These are phyloP conservation scores for Camponotus pennsylvanicus DNA, from an alignment of 1,140 invertebrate species.

Conservation along the genomic window DNA sequence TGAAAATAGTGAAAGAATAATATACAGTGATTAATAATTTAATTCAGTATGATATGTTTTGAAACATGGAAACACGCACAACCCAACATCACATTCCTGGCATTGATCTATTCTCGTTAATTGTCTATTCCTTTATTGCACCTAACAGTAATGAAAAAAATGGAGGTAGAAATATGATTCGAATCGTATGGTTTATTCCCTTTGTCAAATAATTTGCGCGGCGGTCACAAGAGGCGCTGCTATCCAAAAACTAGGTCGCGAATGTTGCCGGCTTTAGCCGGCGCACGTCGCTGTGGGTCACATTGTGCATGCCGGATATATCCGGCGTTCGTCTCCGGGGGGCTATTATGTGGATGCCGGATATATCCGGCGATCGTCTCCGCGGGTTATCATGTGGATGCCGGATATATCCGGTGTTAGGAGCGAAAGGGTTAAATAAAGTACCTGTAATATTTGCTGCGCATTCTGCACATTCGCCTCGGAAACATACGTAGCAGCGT, in stretches of 20 bases:
- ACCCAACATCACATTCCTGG: constrained; percentile 26
- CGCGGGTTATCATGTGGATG: too few relatives aligned
- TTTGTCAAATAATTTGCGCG: too few relatives aligned
- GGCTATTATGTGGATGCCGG: too few relatives aligned
- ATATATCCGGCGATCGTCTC: background rate
- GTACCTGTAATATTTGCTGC: background rate
- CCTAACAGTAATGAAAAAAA: too few relatives aligned
- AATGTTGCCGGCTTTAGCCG: background rate
- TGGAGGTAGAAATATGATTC: too few relatives aligned
- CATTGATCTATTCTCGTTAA: constrained; percentile 14
- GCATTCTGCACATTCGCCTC: background rate
- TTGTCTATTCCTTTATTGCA: constrained; percentile 10
- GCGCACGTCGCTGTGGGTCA: too few relatives aligned
- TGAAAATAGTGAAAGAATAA: background rate
- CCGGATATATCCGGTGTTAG: background rate
- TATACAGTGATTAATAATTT: constrained; percentile 22
- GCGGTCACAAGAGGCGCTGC: constrained; percentile 8
- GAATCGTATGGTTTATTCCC: too few relatives aligned
- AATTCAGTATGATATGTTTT: background rate
- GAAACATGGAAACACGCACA: constrained; percentile 7
- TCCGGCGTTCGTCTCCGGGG: background rate
- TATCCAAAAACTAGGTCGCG: constrained; percentile 4
- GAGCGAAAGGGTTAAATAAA: background rate
- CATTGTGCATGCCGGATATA: constrained; percentile 9
- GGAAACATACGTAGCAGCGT: background rate